Conservation (phyloP, 1,140 invertebrate genomes). For the Thalassaphorura encarpata region DNA sequence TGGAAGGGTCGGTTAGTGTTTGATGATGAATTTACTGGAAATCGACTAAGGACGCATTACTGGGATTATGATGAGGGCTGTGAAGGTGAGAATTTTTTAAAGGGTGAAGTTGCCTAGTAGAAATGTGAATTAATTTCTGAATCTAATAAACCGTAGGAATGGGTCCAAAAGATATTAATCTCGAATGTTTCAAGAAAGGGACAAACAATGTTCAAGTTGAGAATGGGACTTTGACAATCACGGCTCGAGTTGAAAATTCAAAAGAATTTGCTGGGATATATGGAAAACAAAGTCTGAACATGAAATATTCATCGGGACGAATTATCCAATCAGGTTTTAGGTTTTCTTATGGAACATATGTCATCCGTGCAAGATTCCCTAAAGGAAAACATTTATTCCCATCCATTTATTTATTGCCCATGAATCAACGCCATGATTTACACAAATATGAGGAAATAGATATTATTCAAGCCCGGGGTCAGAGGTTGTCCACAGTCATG, state of each 20-base stretch:
- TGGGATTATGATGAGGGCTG: slow-evolving; percentile 22
- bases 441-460: slow-evolving; percentile 30
- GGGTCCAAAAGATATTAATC: slow-evolving; percentile 14
- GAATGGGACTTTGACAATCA: slow-evolving; percentile 21
- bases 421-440: slow-evolving; percentile 19
- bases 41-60: slow-evolving; percentile 2
- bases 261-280: slow-evolving; percentile 11
- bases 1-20: slow-evolving; percentile 23
- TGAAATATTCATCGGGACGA: slow-evolving; percentile 23
- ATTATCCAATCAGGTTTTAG: slow-evolving; percentile 7
- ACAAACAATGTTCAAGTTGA: slow-evolving; percentile 16
- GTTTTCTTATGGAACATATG: slow-evolving; percentile 21
- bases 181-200: slow-evolving; percentile 24
- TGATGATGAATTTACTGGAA: slow-evolving; percentile 20
- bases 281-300: slow-evolving; percentile 11
- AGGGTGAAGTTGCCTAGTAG: too few species aligned
- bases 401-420: slow-evolving; percentile 24
- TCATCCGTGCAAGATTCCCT: slow-evolving; percentile 24
- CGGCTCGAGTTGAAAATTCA: slow-evolving; percentile 9
- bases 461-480: slow-evolving; percentile 18
- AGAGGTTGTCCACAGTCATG: slow-evolving; percentile 19
- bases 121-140: too few species aligned
- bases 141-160: slow-evolving; percentile 21
- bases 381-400: slow-evolving; percentile 26
- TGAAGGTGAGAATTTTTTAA: slow-evolving; percentile 16